phyloP scores from a whole-genome alignment of 2,888 invertebrate genomes.

The Epistrophe eligans region DNA sequence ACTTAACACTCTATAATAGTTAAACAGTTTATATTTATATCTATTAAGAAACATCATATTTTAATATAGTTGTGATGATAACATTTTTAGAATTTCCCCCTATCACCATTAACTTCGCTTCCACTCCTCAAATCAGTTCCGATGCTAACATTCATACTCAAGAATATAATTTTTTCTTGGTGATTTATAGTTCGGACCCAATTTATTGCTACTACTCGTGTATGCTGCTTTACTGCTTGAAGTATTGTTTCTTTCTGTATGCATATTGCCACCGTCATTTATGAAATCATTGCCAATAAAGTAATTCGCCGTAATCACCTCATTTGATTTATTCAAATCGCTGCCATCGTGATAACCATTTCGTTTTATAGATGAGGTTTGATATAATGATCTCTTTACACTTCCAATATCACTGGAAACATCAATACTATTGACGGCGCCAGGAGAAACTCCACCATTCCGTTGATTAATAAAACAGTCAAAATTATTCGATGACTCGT shows the following conservation, averaged over 20 bases:
- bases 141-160: slow-evolving; percentile 82
- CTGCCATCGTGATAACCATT: slow-evolving; percentile 23
- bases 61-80: neutral
- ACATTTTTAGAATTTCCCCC: neutral
- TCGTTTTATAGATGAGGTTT: slow-evolving; percentile 48
- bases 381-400: slow-evolving; percentile 64
- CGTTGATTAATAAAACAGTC: slow-evolving; percentile 81
- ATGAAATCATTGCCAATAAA: slow-evolving; percentile 38
- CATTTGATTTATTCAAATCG: slow-evolving; percentile 55
- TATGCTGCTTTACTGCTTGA: slow-evolving; percentile 42
- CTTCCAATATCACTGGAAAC: slow-evolving; percentile 25
- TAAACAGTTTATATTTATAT: neutral
- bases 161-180: slow-evolving; percentile 80
- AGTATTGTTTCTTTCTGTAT: slow-evolving; percentile 38
- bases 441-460: slow-evolving; percentile 74
- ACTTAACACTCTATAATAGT: too few species aligned
- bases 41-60: neutral
- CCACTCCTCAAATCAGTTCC: neutral
- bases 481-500: slow-evolving; percentile 82
- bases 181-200: slow-evolving; percentile 60
- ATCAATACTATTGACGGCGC: slow-evolving; percentile 14
- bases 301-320: slow-evolving; percentile 49
- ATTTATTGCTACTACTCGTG: slow-evolving; percentile 38
- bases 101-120: neutral
- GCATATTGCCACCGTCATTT: slow-evolving; percentile 16